phyloP scores from a whole-genome alignment of 2,797 vertebrate species.

The Carcharodon carcharias region DNA sequence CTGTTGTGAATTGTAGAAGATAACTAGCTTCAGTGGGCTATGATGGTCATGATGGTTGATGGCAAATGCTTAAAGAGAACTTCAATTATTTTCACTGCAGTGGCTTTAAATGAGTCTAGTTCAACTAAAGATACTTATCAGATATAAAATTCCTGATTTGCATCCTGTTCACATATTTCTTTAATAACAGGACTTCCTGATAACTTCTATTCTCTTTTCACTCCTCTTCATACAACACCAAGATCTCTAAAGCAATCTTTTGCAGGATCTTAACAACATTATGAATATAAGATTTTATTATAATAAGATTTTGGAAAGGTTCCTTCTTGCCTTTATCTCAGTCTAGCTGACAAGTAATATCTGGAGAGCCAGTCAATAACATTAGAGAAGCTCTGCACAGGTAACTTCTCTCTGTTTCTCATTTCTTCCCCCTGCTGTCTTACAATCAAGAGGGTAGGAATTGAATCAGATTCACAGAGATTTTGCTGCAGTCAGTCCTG shows the following conservation, averaged over 20 bases:
- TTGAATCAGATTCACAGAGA: neutral
- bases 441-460: neutral
- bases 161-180: neutral
- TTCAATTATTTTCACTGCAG: neutral
- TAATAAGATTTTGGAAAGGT: neutral
- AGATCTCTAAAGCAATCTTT: neutral
- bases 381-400: neutral
- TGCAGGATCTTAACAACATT: neutral
- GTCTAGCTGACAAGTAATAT: neutral
- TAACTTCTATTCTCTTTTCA: neutral
- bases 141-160: slow-evolving; percentile 8
- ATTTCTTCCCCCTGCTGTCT: no score
- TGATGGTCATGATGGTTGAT: slow-evolving; percentile 30
- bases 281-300: neutral
- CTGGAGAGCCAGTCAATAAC: neutral
- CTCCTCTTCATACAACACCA: neutral
- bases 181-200: slow-evolving; percentile 1
- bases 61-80: neutral
- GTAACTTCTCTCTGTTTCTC: neutral
- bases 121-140: slow-evolving; percentile 25
- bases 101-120: neutral
- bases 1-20: neutral
- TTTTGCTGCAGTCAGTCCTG: neutral
- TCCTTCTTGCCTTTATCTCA: neutral
- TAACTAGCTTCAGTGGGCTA: neutral